phyloP scores from a whole-genome alignment of 2,888 invertebrate species.

The Macaria liturata region DNA sequence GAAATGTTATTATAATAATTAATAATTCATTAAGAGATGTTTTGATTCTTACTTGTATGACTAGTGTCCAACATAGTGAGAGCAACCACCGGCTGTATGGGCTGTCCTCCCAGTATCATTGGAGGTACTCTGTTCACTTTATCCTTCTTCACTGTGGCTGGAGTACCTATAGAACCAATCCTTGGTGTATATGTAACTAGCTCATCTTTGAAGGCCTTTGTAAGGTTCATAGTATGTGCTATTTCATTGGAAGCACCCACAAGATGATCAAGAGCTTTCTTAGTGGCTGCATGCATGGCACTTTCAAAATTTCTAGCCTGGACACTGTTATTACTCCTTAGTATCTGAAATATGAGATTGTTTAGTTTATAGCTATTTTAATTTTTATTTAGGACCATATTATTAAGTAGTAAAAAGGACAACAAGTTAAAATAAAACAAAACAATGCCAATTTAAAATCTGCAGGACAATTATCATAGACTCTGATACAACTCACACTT shows the following conservation, averaged over 20 bases:
- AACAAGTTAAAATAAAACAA: too few relatives aligned
- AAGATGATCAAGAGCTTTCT: constrained; percentile 61
- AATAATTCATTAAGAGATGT: not conserved
- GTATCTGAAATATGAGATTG: constrained; percentile 46
- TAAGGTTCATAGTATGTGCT: constrained; percentile 56
- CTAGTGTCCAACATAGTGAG: constrained; percentile 59
- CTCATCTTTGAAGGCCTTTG: constrained; percentile 58
- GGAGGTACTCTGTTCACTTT: constrained; percentile 68
- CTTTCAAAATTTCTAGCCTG: constrained; percentile 57
- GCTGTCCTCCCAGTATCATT: constrained; percentile 64
- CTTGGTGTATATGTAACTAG: constrained; percentile 48
- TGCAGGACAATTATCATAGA: too few relatives aligned
- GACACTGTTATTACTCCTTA: constrained; percentile 56
- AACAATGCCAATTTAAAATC: too few relatives aligned
- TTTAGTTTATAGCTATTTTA: too few relatives aligned
- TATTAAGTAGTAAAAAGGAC: too few relatives aligned
- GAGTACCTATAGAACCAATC: constrained; percentile 61
- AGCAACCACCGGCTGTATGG: constrained; percentile 71
- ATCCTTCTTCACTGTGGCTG: constrained; percentile 43
- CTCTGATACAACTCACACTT: constrained; percentile 49
- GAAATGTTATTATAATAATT: too few relatives aligned
- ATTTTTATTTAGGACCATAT: too few relatives aligned
- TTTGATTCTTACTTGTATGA: constrained; percentile 47
- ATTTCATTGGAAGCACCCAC: constrained; percentile 67
- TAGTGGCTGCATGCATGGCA: constrained; percentile 58